Conservation (phyloP, 2,888 invertebrate genomes). For the Drosophila nr. perissopoda region DNA sequence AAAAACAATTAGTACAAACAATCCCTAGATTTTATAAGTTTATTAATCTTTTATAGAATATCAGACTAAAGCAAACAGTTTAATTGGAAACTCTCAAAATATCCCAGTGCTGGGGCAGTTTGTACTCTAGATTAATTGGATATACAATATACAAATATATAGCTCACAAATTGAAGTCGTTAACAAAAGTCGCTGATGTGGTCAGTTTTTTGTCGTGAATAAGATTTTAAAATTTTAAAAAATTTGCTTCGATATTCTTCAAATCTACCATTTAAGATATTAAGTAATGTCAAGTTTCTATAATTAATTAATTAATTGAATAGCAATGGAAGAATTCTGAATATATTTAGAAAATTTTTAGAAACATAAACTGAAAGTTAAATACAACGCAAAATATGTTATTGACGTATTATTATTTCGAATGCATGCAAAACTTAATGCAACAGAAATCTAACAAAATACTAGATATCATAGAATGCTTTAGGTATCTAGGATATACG, state of each 20-base stretch:
- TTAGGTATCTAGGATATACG: constrained; percentile 9
- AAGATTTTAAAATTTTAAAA: background rate
- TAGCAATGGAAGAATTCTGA: background rate
- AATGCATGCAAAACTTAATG: background rate
- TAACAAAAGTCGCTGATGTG: background rate
- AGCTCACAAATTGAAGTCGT: background rate
- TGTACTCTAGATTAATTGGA: background rate
- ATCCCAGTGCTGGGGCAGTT: background rate
- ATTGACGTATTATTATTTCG: background rate
- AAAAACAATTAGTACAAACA: background rate
- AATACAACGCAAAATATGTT: background rate
- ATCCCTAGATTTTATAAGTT: background rate
- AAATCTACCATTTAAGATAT: background rate
- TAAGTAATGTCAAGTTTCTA: background rate
- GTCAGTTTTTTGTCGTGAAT: background rate
- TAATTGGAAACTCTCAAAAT: background rate
- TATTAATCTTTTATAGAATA: background rate
- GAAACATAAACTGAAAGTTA: background rate
- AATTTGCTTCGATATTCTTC: background rate
- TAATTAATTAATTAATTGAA: background rate
- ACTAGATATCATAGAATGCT: constrained; percentile 22
- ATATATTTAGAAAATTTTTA: background rate
- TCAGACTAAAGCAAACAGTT: background rate
- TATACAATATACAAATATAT: background rate
- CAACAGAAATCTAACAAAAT: background rate